Conservation (phyloP, 2,888 invertebrate species). For the Erebia palarica region DNA sequence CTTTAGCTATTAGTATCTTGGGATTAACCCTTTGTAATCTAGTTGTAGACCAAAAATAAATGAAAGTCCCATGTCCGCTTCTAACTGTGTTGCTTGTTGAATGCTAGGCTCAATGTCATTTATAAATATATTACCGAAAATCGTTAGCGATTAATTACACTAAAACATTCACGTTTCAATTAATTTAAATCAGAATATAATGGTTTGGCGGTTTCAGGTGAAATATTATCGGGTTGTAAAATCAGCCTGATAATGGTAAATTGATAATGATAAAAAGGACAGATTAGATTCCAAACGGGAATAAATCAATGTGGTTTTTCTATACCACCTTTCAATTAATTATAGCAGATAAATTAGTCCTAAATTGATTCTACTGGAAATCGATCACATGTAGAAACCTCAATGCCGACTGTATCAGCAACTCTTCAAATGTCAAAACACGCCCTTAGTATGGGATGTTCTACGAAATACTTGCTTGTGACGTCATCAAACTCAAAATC, state of each 20-base stretch:
- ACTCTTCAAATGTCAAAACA: too few relatives aligned
- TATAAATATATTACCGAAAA: conserved; percentile 10
- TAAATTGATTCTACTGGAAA: too few relatives aligned
- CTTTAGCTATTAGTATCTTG: too few relatives aligned
- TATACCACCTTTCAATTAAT: too few relatives aligned
- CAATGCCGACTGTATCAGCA: too few relatives aligned
- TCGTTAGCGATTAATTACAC: conserved; percentile 14
- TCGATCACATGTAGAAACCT: too few relatives aligned
- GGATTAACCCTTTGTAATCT: too few relatives aligned
- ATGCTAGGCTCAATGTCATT: not conserved
- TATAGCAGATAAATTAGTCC: too few relatives aligned
- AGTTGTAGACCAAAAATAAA: not conserved
- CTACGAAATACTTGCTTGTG: too few relatives aligned
- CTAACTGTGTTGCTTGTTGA: not conserved
- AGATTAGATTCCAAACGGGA: not conserved
- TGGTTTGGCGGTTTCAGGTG: not conserved
- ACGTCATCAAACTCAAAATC: too few relatives aligned
- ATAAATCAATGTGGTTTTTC: not conserved
- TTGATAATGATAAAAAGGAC: not conserved
- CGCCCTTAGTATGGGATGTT: too few relatives aligned
- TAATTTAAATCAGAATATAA: conserved; percentile 7
- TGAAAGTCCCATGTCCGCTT: not conserved
- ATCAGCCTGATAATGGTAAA: not conserved
- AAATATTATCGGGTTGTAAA: conserved; percentile 3
- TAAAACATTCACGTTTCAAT: conserved; percentile 14